Evolutionary conservation across 2,797 vertebrate species (phyloP).

Genomic region (Catamblyrhynchus diadema): DNA sequence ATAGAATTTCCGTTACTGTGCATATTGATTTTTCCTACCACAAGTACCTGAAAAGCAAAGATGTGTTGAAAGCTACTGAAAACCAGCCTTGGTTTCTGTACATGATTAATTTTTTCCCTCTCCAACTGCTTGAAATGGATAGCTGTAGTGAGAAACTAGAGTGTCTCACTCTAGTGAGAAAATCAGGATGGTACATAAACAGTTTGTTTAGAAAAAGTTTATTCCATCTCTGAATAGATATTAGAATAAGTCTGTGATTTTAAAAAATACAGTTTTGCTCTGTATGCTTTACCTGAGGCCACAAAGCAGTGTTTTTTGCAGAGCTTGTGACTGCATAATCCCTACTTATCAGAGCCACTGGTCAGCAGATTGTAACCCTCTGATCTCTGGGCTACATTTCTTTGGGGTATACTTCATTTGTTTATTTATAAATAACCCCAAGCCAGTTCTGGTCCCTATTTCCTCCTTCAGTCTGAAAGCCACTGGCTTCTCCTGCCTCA

Average conservation of each 20-base stretch:
- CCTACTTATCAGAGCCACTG: not conserved
- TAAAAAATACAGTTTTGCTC: not conserved
- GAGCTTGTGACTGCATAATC: not conserved
- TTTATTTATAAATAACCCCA: not conserved
- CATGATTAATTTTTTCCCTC: not conserved
- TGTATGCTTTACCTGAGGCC: not conserved
- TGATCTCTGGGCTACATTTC: not conserved
- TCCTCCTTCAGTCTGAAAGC: not conserved
- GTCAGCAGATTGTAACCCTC: not conserved
- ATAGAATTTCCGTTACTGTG: not conserved
- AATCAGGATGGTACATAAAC: not conserved
- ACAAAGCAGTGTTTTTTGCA: not conserved
- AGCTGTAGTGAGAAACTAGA: not conserved
- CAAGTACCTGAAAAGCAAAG: not conserved
- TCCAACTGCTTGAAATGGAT: not conserved
- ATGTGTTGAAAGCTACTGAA: not conserved
- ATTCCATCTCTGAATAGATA: not conserved
- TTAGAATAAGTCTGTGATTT: not conserved
- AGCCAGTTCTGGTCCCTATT: not conserved
- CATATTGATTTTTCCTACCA: not conserved
- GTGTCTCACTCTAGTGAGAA: not conserved
- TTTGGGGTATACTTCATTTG: not conserved
- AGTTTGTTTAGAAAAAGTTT: not conserved
- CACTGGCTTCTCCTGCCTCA: not conserved
- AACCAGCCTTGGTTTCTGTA: not conserved